Conservation (phyloP, 2,888 invertebrate species). For the Leptopilina syphax region DNA sequence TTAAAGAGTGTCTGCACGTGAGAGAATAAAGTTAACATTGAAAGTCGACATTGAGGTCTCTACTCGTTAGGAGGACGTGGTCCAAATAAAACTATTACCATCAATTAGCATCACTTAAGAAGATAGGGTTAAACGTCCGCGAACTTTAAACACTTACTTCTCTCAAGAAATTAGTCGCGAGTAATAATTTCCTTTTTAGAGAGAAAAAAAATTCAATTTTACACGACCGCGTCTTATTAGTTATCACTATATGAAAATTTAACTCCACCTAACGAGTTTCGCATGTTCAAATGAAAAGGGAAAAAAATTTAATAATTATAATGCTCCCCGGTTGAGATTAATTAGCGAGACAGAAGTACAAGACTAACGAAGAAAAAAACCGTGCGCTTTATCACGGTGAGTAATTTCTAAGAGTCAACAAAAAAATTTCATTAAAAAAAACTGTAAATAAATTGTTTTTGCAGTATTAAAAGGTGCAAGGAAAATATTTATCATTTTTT, state of each 20-base stretch:
- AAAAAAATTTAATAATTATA: too few species aligned
- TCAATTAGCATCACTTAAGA: constrained; percentile 23
- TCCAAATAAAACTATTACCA: constrained; percentile 33
- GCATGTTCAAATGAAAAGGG: too few species aligned
- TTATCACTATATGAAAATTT: not conserved
- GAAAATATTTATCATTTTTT: constrained; percentile 2
- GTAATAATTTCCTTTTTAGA: constrained; percentile 1
- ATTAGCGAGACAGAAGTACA: too few species aligned
- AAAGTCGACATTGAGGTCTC: constrained; percentile 5
- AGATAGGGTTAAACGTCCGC: constrained; percentile 13
- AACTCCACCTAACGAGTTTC: not conserved
- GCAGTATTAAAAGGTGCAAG: not conserved
- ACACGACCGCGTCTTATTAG: too few species aligned
- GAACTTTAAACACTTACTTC: constrained; percentile 11
- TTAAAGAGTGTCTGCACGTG: not conserved
- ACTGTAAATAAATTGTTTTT: too few species aligned
- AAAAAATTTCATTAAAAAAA: too few species aligned
- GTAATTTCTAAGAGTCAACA: too few species aligned
- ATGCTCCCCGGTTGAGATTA: too few species aligned
- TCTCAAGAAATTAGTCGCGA: not conserved
- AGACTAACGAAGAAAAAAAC: too few species aligned
- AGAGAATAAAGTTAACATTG: constrained; percentile 8
- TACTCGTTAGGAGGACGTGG: not conserved
- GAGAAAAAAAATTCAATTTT: not conserved
- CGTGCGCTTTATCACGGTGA: too few species aligned